phyloP scores from a whole-genome alignment of 2,888 invertebrate genomes.

The Dexiosoma caninum region DNA sequence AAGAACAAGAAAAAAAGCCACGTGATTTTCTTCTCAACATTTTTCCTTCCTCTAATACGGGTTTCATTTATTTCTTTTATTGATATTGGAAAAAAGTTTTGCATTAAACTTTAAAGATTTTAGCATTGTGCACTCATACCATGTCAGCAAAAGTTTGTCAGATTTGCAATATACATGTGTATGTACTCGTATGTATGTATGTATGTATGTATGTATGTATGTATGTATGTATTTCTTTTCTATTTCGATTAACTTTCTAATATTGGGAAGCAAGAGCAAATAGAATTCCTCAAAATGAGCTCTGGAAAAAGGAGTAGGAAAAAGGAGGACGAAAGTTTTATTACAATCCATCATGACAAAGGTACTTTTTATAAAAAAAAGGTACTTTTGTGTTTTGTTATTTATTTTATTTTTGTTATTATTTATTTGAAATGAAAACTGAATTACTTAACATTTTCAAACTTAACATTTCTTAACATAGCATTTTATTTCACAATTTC shows the following conservation, averaged over 20 bases:
- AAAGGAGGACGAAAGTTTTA: too few relatives aligned
- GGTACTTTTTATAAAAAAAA: too few relatives aligned
- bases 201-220: too few relatives aligned
- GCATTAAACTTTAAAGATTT: neutral
- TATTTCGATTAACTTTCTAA: constrained; percentile 45
- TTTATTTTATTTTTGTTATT: too few relatives aligned
- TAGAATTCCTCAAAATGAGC: neutral
- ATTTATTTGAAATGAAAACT: too few relatives aligned
- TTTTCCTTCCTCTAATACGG: neutral
- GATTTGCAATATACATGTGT: constrained; percentile 12
- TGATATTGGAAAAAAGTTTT: constrained; percentile 18
- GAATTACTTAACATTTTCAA: too few relatives aligned
- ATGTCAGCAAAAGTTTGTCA: constrained; percentile 20
- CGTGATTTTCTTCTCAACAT: constrained; percentile 4
- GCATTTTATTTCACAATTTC: too few relatives aligned
- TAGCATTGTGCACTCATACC: neutral
- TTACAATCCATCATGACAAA: too few relatives aligned
- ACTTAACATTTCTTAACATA: too few relatives aligned
- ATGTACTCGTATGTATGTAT: too few relatives aligned
- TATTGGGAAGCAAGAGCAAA: neutral
- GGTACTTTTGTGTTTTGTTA: too few relatives aligned
- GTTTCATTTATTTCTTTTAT: neutral
- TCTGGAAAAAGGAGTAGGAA: neutral
- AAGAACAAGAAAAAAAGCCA: constrained; percentile 8
- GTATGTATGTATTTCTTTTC: constrained; percentile 21